Percentiles rank a stretch among this genome's conserved stretches.
These are phyloP conservation scores for Euproctis similis DNA, from an alignment of 2,888 invertebrate species.

Conservation along the genomic window DNA sequence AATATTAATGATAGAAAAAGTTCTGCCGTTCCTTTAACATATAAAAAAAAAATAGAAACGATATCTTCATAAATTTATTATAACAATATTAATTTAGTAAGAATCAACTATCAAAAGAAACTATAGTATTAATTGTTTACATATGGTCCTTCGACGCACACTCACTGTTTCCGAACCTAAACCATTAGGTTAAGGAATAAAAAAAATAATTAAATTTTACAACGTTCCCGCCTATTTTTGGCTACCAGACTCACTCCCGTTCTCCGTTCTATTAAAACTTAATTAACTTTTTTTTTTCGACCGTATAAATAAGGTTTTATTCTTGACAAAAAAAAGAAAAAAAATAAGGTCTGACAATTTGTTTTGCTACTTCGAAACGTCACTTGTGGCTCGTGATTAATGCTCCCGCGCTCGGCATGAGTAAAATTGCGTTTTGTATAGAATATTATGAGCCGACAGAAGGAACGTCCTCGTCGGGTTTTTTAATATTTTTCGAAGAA, in stretches of 20 bases:
- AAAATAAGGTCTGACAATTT: conserved; percentile 60
- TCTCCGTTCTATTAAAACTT: conserved; percentile 74
- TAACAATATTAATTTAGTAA: conserved; percentile 23
- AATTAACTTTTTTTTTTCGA: conserved; percentile 74
- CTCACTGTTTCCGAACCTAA: conserved; percentile 33
- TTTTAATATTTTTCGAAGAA: conserved; percentile 32
- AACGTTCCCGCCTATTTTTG: conserved; percentile 74
- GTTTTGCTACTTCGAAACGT: conserved; percentile 74
- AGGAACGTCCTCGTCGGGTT: conserved; percentile 32
- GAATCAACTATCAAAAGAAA: conserved; percentile 18
- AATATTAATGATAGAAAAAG: conserved; percentile 7
- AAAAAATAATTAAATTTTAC: conserved; percentile 73
- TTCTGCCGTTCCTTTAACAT: conserved; percentile 4
- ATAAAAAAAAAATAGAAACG: conserved; percentile 12
- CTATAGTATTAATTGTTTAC: conserved; percentile 57
- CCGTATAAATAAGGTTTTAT: conserved; percentile 58
- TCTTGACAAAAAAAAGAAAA: too few relatives aligned
- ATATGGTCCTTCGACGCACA: conserved; percentile 49
- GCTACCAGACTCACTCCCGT: conserved; percentile 73
- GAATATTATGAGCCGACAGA: conserved; percentile 29
- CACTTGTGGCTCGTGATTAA: conserved; percentile 71
- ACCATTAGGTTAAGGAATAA: conserved; percentile 58
- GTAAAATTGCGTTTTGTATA: conserved; percentile 59
- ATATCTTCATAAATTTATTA: conserved; percentile 21
- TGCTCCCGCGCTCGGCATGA: conserved; percentile 59